Evolutionary conservation across 2,113 vertebrate genomes (phyloP), one percentile per base, ranked within the genome.

Genomic region (Sialia sialis): DNA sequence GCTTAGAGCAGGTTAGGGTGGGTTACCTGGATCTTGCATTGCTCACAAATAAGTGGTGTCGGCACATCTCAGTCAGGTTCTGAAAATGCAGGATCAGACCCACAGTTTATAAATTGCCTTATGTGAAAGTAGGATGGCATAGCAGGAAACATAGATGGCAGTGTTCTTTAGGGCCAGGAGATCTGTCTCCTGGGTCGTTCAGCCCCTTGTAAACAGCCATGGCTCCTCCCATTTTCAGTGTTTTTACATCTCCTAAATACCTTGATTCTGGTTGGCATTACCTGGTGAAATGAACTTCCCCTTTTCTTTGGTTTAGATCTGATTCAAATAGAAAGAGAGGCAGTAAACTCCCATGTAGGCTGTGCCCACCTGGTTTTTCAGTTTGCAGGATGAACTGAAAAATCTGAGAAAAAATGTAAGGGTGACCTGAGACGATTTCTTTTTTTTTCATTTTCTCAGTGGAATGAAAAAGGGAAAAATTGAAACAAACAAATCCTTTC

Each of bases 331-430:
- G 55, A 34, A 92, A 19, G 49, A 76, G 66, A 58, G 63, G 54
- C 41, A 70, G 43, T 59, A 52, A 68, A 39, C 41, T 77, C 84
- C 52, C 13, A 30, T 49, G 92, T 67, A 93, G 96, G 92, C 89
- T 92, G 93, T 93, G 83, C 94, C 90, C 92, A 86, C 68, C 46
- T 52, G 39, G 9, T 89, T 93, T 93, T 92, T 94, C 96, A 87
- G 95, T 97, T 97, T 93, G 96, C 96, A 0, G 96, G 96, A 60
- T 90, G 76, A 97, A 97, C 94, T 97, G 96, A 94, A 92, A 94
- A 86, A 77, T 74, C 14, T 49, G 55, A 87, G 75, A 62, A 41
- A 81, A 94, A 77, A 73, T 0, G 2, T 84, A 81, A 77, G n/a
- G 68, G 72, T 92, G 48, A 77, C 74, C 74, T 39, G 73, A 87